Conservation (phyloP, 2,797 vertebrate genomes). For the Parauchenoglanis punctatus region DNA sequence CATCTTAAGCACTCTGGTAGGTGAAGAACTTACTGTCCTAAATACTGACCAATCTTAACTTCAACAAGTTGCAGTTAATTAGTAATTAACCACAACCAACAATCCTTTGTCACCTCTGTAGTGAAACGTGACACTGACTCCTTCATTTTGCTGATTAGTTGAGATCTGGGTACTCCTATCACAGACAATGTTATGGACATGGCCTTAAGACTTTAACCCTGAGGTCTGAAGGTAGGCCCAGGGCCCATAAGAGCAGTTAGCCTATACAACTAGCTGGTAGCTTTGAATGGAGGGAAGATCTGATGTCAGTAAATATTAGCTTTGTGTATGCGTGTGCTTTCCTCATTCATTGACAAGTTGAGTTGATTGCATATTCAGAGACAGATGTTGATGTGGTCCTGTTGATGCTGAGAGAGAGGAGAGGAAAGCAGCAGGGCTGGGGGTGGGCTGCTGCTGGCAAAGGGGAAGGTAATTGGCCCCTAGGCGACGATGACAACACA, state of each 20-base stretch:
- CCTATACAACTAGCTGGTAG: conserved; percentile 55
- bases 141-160: conserved; percentile 31
- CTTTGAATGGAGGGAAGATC: conserved; percentile 66
- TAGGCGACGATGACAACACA: conserved; percentile 74
- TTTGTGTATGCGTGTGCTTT: conserved; percentile 66
- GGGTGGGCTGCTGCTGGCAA: conserved; percentile 74
- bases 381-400: conserved; percentile 75
- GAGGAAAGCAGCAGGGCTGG: conserved; percentile 66
- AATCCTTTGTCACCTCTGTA: conserved; percentile 12
- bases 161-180: conserved; percentile 12
- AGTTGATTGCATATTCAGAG: conserved; percentile 82
- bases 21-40: background rate
- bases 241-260: conserved; percentile 52
- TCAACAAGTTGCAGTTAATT: conserved; percentile 62
- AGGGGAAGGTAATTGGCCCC: conserved; percentile 86
- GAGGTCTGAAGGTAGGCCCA: conserved; percentile 44
- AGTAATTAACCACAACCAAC: conserved; percentile 58
- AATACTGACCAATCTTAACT: background rate
- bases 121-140: conserved; percentile 25
- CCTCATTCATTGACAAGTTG: conserved; percentile 60
- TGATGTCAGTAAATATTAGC: conserved; percentile 83
- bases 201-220: background rate
- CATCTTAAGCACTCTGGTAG: background rate
- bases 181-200: background rate
- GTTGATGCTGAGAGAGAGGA: conserved; percentile 57